phyloP scores from a whole-genome alignment of 2,888 invertebrate genomes.

The Leucophora obtusa region DNA sequence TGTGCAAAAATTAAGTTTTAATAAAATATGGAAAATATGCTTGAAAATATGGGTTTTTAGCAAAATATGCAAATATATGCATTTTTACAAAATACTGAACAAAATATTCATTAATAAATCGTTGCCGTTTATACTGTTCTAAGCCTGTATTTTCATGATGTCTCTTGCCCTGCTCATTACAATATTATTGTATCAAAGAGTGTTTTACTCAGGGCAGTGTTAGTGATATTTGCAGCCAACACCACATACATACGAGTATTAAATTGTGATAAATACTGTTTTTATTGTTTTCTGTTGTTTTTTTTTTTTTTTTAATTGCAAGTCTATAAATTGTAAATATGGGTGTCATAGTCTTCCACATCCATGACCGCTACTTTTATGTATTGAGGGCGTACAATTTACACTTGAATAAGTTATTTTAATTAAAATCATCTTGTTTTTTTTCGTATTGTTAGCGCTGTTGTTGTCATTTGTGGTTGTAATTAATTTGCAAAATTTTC shows the following conservation, averaged over 20 bases:
- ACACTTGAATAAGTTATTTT: slow-evolving; percentile 32
- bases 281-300: not conserved
- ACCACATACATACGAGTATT: not conserved
- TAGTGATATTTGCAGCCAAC: too few species aligned
- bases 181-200: not conserved
- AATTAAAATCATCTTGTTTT: slow-evolving; percentile 15
- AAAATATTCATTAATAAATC: too few species aligned
- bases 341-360: slow-evolving; percentile 10
- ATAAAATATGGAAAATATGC: too few species aligned
- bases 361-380: slow-evolving; percentile 8
- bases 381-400: slow-evolving; percentile 17
- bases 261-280: not conserved
- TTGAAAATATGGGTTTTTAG: too few species aligned
- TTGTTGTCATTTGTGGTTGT: slow-evolving; percentile 20
- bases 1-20: too few species aligned
- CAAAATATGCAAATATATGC: too few species aligned
- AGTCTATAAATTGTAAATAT: slow-evolving; percentile 21
- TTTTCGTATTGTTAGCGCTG: slow-evolving; percentile 1
- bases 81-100: too few species aligned
- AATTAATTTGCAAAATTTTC: slow-evolving; percentile 20
- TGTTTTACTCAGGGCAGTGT: not conserved
- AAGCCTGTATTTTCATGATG: too few species aligned
- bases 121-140: too few species aligned
- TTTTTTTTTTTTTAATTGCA: not conserved
- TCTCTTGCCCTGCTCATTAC: not conserved